Base-by-base conservation (phyloP, 2,113 vertebrate species). In the Campylorhamphus procurvoides region DNA sequence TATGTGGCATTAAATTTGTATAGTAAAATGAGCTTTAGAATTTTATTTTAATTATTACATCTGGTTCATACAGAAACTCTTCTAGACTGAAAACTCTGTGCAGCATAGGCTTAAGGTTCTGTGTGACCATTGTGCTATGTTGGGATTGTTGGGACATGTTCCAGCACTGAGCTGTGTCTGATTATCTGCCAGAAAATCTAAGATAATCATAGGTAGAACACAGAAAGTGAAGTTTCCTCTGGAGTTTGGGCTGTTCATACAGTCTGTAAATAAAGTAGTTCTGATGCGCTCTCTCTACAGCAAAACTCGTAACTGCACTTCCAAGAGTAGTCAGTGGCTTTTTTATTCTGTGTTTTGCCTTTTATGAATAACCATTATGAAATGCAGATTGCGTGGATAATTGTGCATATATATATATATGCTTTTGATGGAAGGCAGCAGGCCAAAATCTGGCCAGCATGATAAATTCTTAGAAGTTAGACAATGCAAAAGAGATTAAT, bases 31-130 rank as follows among this genome's bases (percentile, higher is more conserved):
- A n/a, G 14, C 14, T 49, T 91, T 46, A 47, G 33, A 52, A 18
- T 72, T 89, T 87, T 28, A 31, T 66, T 91, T 96, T 94, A 84
- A 68, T 94, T 87, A 87, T 94, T 91, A 62, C 37, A 53, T 88
- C 88, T 93, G 63, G 31, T 83, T 96, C n/a, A 10, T 55, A 9
- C 14, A 88, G 14, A 60, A 92, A 69, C n/a, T 82, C 9, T 73
- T 79, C 15, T 80, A 62, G 31, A 80, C 29, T 24, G 8, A 74
- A 69, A 86, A 24, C 33, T 64, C 62, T 39, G 14, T 46, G 17
- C 37, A 55, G 33, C 14, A 35, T 24, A 71, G 79, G 20, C 72
- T 88, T 80, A n/a, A 66, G 69, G 53, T 89, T 77, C 53, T 77
- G 6, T 0, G 0, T 80, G 55, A 39, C 33, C 27, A 24, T 46